phyloP scores from a whole-genome alignment of 2,888 invertebrate genomes.

The Adelphocoris suturalis region DNA sequence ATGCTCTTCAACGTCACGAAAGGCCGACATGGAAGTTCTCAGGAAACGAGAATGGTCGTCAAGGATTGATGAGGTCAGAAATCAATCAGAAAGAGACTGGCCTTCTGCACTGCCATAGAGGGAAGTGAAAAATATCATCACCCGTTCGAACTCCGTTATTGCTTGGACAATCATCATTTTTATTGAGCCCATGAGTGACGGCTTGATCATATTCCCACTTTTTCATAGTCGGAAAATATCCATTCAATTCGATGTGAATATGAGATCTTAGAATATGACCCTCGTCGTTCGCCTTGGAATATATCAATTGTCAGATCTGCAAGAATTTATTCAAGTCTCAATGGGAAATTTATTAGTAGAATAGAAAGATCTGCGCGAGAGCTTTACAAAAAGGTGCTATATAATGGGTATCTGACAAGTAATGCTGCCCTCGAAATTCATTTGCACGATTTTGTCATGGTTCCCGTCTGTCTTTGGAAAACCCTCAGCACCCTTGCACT shows the following conservation, averaged over 20 bases:
- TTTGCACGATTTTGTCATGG: no score
- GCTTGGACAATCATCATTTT: conserved; percentile 38
- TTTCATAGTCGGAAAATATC: background rate
- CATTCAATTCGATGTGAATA: background rate
- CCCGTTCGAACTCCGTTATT: background rate
- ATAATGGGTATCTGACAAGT: no score
- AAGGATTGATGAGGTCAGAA: conserved; percentile 41
- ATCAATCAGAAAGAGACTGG: conserved; percentile 44
- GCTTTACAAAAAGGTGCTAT: no score
- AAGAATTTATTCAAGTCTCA: no score
- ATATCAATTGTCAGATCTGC: no score
- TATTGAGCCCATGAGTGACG: background rate
- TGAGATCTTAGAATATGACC: background rate
- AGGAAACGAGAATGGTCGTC: conserved; percentile 37
- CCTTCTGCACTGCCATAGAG: background rate
- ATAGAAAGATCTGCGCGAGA: no score
- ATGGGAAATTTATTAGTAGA: no score
- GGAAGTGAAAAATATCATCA: conserved; percentile 23
- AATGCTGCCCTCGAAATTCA: no score
- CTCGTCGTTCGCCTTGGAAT: background rate
- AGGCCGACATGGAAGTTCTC: background rate
- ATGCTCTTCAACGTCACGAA: background rate
- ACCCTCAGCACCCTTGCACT: no score
- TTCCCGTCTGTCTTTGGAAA: no score
- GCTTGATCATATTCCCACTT: background rate